phyloP scores from a whole-genome alignment of 1,140 invertebrate species.

The Bacillus rossius region DNA sequence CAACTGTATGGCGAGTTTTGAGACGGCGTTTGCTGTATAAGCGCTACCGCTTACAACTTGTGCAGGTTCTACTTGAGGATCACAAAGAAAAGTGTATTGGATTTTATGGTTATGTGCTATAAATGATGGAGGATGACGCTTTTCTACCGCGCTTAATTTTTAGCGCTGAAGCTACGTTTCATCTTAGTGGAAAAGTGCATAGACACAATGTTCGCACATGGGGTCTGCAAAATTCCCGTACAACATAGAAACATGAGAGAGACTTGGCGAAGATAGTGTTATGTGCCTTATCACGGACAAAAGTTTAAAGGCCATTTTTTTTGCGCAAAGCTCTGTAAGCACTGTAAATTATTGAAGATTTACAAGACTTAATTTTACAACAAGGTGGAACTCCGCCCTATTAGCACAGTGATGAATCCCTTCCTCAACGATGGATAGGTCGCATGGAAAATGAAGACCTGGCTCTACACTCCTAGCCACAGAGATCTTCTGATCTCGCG shows the following conservation, averaged over 20 bases:
- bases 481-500: constrained; percentile 26
- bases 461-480: constrained; percentile 17
- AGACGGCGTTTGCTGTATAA: constrained; percentile 6
- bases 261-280: constrained; percentile 9
- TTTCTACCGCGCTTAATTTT: constrained; percentile 14
- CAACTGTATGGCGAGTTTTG: constrained; percentile 16
- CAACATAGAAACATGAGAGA: constrained; percentile 9
- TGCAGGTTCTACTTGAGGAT: constrained; percentile 8
- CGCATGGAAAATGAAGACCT: not conserved
- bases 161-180: constrained; percentile 13
- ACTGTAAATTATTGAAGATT: not conserved
- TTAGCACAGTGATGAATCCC: constrained; percentile 25
- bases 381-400: constrained; percentile 40
- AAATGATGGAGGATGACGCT: constrained; percentile 13
- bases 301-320: constrained; percentile 2
- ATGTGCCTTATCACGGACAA: constrained; percentile 6
- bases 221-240: constrained; percentile 8
- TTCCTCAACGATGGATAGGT: constrained; percentile 21
- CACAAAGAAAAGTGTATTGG: constrained; percentile 15
- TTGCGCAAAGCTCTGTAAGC: constrained; percentile 2
- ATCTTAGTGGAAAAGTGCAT: constrained; percentile 14
- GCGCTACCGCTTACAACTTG: not conserved
- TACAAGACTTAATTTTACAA: constrained; percentile 27
- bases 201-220: constrained; percentile 5
- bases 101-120: constrained; percentile 11